Conservation (phyloP, 2,888 invertebrate species). For the Odontomyia ornata region DNA sequence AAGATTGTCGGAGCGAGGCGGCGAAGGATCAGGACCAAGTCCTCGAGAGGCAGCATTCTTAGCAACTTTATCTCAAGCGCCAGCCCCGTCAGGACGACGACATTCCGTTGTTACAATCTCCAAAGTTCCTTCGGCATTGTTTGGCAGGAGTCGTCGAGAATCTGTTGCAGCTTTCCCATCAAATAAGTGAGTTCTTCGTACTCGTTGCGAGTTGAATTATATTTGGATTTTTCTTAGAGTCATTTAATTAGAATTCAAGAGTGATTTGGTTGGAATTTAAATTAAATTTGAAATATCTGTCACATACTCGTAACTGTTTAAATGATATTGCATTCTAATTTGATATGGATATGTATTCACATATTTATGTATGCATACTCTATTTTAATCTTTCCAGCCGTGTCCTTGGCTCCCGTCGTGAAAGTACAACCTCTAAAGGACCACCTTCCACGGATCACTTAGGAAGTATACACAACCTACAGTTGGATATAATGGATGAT, state of each 20-base stretch:
- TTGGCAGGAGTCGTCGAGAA: constrained; percentile 81
- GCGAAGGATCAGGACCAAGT: constrained; percentile 78
- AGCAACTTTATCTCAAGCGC: constrained; percentile 80
- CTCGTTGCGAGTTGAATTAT: neutral
- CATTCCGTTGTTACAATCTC: constrained; percentile 90
- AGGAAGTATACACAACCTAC: constrained; percentile 84
- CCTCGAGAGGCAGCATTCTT: constrained; percentile 84
- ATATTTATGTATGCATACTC: too few relatives aligned
- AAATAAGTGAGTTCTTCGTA: constrained; percentile 62
- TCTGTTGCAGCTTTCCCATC: constrained; percentile 81
- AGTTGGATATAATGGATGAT: constrained; percentile 88
- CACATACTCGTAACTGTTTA: too few relatives aligned
- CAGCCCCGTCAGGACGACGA: constrained; percentile 78
- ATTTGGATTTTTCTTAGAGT: neutral
- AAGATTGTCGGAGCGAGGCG: constrained; percentile 80
- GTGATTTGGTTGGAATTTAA: too few relatives aligned
- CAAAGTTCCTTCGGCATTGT: constrained; percentile 78
- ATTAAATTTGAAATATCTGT: too few relatives aligned
- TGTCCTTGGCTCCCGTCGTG: constrained; percentile 58
- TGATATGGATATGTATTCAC: too few relatives aligned
- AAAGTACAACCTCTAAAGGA: constrained; percentile 66
- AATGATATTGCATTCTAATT: too few relatives aligned
- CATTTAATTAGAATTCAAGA: too few relatives aligned
- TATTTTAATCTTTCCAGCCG: constrained; percentile 11
- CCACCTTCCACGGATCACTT: constrained; percentile 77